Evolutionary conservation across 1,140 invertebrate genomes (phyloP), one percentile per base, ranked within the genome.

Genomic region (Lordiphosa mommai): DNA sequence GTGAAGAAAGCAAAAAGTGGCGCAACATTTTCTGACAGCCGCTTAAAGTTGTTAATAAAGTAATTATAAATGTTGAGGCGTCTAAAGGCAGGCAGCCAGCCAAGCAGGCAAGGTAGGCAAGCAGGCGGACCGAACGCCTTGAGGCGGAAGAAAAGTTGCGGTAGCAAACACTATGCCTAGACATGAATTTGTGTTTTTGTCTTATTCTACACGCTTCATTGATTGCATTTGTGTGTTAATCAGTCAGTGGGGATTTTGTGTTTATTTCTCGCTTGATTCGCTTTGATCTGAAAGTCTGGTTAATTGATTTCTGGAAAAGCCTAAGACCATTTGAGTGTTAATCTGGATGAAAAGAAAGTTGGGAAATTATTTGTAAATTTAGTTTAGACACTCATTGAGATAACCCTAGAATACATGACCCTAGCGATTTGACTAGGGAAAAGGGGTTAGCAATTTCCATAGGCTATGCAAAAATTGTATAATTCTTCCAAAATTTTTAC

Each of bases 161-260:
- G 20, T 43, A 43, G 20, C 20, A 43, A 37, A 12, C 7, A 43
- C 40, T 43, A 43, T 44, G 27, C 20, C 44, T 50, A 12, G 36
- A 13, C 43, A 43, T 50, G 56, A 7, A 56, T 16, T 40, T 52
- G 61, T 55, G 29, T 41, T 52, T 52, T 61, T 43, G 20, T 41
- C 52, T 58, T 44, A 57, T 51, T 41, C 23, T 27, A 7, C 37
- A 49, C 30, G 73, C 63, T 69, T 64, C 68, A 77, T 57, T 69
- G 73, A 44, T 37, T 66, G 56, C 52, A 27, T 74, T 80, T 80
- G 38, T 67, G 74, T 74, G 66, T 74, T 76, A 82, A 76, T 80
- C 74, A 82, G 60, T 80, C 53, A 73, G 34, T 50, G 44, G 58
- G 48, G 59, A 53, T 67, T 79, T 60, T 47, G 23, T 47, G 63